phyloP scores from a whole-genome alignment of 1,140 invertebrate genomes.

The Aphaenogaster floridana region DNA sequence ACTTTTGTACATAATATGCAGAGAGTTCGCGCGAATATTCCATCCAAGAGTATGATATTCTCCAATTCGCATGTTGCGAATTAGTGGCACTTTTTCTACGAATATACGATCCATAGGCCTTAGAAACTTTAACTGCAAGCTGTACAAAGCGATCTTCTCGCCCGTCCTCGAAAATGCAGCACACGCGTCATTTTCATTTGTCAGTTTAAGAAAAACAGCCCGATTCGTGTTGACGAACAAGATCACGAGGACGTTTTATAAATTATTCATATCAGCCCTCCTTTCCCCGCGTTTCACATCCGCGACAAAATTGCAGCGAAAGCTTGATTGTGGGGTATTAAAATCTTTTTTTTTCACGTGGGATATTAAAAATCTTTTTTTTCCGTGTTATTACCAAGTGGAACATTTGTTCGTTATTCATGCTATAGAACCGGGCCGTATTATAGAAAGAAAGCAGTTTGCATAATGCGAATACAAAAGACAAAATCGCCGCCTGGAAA shows the following conservation, averaged over 20 bases:
- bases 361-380: no score
- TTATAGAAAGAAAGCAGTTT: conserved; percentile 28
- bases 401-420: background rate
- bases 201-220: background rate
- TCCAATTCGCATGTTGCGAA: background rate
- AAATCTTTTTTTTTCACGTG: background rate
- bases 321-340: conserved; percentile 6
- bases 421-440: background rate
- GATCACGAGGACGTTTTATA: conserved; percentile 6
- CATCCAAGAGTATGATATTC: background rate
- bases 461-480: conserved; percentile 51
- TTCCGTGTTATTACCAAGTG: background rate
- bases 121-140: conserved; percentile 4
- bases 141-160: conserved; percentile 1
- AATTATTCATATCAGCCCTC: conserved; percentile 26
- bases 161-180: background rate
- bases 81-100: background rate
- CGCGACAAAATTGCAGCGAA: conserved; percentile 27
- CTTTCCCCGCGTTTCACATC: background rate
- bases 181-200: conserved; percentile 8
- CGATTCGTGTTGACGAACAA: conserved; percentile 21
- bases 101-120: background rate
- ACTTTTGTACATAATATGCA: conserved; percentile 40
- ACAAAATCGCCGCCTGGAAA: conserved; percentile 35
- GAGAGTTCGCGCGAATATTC: background rate